Evolutionary conservation across 2,797 vertebrate species (phyloP), one percentile per base, ranked within the genome.

Genomic region (Allobates femoralis): DNA sequence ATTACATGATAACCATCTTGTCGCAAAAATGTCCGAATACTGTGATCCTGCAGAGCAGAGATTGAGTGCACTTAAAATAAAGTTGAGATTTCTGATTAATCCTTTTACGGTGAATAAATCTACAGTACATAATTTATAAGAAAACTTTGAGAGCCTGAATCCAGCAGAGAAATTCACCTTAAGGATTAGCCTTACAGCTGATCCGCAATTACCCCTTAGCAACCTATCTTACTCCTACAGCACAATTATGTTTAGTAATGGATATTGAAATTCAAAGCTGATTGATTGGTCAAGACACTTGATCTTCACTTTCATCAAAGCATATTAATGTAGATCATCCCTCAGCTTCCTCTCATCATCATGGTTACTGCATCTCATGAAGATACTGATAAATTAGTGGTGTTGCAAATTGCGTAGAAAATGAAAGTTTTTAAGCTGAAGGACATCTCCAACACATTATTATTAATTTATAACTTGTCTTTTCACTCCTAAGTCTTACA

Each of bases 171-270:
- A 64, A 69, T 82, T 86, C 80, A 82, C 21, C 67, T 32, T 37
- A 86, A 76, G 81, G 58, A 86, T 86, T 76, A 86, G 69, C 15
- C 30, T 62, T 86, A 66, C 55, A 82, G 76, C 58, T 66, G 79
- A 78, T 67, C 73, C 83, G 53, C 41, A 87, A 83, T 87, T 78
- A 83, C 62, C 53, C 80, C 74, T 77, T 41, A n/a, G 41, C 60
- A 86, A 71, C 51, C 69, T 81, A n/a, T 81, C 79, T 58, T 77
- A 71, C 76, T 55, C 77, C 41, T 83, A 55, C 74, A 69, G 73
- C 26, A 78, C 79, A 77, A 87, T 87, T 83, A 78, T 78, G 71
- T 87, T 83, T 71, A 75, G 46, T 83, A 83, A 87, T 83, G 60
- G 71, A 83, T 83, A 87, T 62, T 83, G 71, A 83, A 51, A 83